Base-by-base conservation (phyloP, 2,797 vertebrate species). In the Crypturellus tataupa region DNA sequence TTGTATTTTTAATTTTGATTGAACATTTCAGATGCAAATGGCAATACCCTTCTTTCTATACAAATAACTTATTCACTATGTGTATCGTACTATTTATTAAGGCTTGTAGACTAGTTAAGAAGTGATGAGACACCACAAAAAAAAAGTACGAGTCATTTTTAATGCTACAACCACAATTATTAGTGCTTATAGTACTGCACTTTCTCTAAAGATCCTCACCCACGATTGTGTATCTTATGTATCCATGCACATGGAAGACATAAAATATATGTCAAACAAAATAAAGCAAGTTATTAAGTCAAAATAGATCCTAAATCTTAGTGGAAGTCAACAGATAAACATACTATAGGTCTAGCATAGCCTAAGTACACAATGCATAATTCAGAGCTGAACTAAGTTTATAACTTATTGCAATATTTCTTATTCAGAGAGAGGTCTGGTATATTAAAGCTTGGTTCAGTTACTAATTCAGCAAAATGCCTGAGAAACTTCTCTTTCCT, bases 281-380 rank as follows among this genome's bases (percentile, higher is more conserved):
- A 98, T 97, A 98, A 97, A 97, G 97, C 96, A 96, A 97, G 97
- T 98, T 98, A 98, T 98, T 97, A 98, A 97, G 97, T 97, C 97
- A 97, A 98, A 97, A 97, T 97, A 98, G 97, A 97, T 94, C 91
- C 92, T 98, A 98, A 98, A 98, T 98, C 98, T 98, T 98, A 87
- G 97, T 98, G 97, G 97, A 98, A 98, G 98, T 98, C 98, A 98
- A 98, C 98, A 98, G 97, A 98, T 98, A 98, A 98, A 98, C 98
- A 98, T 93, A 98, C 95, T 97, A 96, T 96, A 97, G 97, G 97
- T 97, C 97, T 93, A 96, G 96, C 83, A 97, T 80, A 97, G 94
- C 93, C 94, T 97, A 97, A 97, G 90, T 98, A 98, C 97, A 98
- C 98, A 98, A 94, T 96, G 93, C 97, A 97, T 98, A 98, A 98